A percentile compares a stretch with the other conserved stretches of the same genome.
These are phyloP conservation scores for Rhorus exstirpatorius DNA, from an alignment of 2,888 invertebrate species.

Conservation along the genomic window DNA sequence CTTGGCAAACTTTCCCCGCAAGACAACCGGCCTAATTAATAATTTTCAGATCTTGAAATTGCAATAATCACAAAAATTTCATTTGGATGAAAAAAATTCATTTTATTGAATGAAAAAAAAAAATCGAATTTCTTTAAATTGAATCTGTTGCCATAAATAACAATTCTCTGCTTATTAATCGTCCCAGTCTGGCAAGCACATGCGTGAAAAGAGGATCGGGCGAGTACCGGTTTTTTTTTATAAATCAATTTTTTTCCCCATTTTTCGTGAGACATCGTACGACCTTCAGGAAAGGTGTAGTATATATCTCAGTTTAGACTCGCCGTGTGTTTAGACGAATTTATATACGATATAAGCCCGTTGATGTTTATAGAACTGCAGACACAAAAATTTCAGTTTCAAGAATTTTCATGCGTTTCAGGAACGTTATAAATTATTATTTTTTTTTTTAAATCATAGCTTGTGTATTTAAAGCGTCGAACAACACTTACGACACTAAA, in stretches of 20 bases:
- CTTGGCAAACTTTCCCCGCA: constrained; percentile 3
- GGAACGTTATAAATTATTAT: too few relatives aligned
- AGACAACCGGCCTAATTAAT: not conserved
- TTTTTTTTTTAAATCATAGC: too few relatives aligned
- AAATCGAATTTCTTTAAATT: too few relatives aligned
- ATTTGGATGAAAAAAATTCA: not conserved
- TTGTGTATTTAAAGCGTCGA: too few relatives aligned
- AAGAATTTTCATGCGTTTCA: too few relatives aligned
- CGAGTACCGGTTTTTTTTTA: not conserved
- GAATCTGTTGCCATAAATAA: too few relatives aligned
- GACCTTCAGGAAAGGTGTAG: constrained; percentile 31
- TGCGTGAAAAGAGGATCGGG: constrained; percentile 11
- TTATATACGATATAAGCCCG: not conserved
- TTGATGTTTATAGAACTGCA: not conserved
- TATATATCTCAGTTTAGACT: constrained; percentile 9
- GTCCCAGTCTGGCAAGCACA: not conserved
- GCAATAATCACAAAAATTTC: too few relatives aligned
- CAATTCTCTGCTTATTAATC: too few relatives aligned
- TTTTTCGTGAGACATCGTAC: constrained; percentile 31
- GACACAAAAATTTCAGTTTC: too few relatives aligned
- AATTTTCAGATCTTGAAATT: not conserved
- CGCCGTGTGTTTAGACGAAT: not conserved
- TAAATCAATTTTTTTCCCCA: too few relatives aligned
- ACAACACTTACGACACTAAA: too few relatives aligned
- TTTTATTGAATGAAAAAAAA: too few relatives aligned